Evolutionary conservation across 2,888 invertebrate genomes (phyloP).

Genomic region (Aporophyla lueneburgensis): DNA sequence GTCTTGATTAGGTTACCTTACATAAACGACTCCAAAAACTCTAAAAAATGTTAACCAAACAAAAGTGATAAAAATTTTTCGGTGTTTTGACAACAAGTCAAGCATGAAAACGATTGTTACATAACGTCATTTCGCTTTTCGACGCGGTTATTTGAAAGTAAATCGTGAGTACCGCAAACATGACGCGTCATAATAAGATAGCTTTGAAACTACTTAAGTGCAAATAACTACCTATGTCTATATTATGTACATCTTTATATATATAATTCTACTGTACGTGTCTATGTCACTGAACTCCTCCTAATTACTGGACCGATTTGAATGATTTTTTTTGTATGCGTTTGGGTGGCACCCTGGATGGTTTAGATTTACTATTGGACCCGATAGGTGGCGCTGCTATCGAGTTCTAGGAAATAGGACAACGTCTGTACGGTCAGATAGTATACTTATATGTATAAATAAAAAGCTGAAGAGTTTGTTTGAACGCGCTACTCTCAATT

Average conservation of each 20-base stretch:
- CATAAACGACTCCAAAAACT: constrained; percentile 13
- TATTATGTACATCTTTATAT: not conserved
- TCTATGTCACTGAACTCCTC: too few relatives aligned
- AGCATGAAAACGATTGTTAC: constrained; percentile 68
- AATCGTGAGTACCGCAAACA: constrained; percentile 56
- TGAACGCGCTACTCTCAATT: not conserved
- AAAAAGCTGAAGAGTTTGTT: not conserved
- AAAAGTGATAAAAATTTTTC: constrained; percentile 17
- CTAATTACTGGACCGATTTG: too few relatives aligned
- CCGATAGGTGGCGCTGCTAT: too few relatives aligned
- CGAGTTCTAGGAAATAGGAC: too few relatives aligned
- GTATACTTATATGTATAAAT: too few relatives aligned
- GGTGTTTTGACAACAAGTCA: constrained; percentile 69
- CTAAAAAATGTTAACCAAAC: constrained; percentile 21
- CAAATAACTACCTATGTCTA: not conserved
- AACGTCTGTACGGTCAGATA: too few relatives aligned
- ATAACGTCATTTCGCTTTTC: constrained; percentile 76
- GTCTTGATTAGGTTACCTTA: constrained; percentile 9
- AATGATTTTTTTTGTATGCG: too few relatives aligned
- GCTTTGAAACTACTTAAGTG: constrained; percentile 3
- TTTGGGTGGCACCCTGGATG: too few relatives aligned
- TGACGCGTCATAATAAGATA: constrained; percentile 40
- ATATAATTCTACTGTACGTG: too few relatives aligned
- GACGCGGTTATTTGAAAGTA: constrained; percentile 72
- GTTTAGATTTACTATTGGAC: too few relatives aligned